These are phyloP conservation scores for Mycteria americana DNA, from an alignment of 2,797 vertebrate species.

Conservation along the genomic window DNA sequence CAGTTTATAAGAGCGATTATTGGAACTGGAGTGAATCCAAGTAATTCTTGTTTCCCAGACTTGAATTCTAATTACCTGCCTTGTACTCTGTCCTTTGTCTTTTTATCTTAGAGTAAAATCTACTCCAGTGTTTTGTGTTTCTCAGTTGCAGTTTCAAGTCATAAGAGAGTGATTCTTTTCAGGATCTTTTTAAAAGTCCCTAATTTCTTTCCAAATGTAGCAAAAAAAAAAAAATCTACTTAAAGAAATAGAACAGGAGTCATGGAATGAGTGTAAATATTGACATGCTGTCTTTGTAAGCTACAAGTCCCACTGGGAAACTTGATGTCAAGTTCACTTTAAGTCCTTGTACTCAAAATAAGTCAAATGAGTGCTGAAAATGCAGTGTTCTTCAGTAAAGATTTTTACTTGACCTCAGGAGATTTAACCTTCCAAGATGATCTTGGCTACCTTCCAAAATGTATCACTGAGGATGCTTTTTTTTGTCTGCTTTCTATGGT, in stretches of 20 bases:
- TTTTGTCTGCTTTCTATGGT: background rate
- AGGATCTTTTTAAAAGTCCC: background rate
- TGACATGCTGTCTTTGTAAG: background rate
- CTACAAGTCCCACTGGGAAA: background rate
- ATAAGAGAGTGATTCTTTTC: background rate
- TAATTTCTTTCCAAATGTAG: background rate
- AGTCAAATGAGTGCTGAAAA: background rate
- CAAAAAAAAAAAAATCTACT: fast-evolving
- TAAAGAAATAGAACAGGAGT: conserved; percentile 1
- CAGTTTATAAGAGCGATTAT: background rate
- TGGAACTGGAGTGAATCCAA: background rate
- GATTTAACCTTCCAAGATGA: background rate
- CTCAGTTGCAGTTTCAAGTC: background rate
- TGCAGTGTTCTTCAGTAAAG: background rate
- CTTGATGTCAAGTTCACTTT: background rate
- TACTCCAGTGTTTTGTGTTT: conserved; percentile 14
- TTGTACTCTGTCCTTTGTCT: background rate
- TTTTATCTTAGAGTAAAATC: conserved; percentile 9
- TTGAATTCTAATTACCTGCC: background rate
- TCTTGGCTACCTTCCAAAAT: background rate
- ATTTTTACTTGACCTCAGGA: background rate
- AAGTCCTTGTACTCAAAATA: background rate
- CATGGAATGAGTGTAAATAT: background rate
- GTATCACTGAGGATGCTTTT: background rate
- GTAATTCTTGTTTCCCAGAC: background rate